Conservation (phyloP, 2,888 invertebrate genomes). For the Apamea monoglypha region DNA sequence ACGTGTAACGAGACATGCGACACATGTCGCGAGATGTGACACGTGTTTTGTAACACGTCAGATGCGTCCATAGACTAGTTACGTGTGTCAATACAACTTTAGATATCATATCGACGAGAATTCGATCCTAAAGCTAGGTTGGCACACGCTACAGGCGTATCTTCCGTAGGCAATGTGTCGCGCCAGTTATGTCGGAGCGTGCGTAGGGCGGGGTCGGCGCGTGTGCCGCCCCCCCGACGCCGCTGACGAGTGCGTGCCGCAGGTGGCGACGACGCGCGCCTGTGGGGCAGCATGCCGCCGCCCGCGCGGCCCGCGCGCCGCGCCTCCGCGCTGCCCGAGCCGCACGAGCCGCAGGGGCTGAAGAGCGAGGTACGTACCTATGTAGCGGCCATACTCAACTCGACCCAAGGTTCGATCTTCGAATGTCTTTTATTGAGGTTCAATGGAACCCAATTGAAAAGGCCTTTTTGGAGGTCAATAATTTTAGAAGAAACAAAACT, state of each 20-base stretch:
- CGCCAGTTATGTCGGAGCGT: slow-evolving; percentile 58
- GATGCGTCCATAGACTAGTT: background rate
- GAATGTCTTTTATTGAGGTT: background rate
- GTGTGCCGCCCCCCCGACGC: slow-evolving; percentile 19
- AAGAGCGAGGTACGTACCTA: slow-evolving; percentile 88
- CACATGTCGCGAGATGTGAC: background rate
- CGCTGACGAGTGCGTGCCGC: slow-evolving; percentile 42
- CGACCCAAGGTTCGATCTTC: background rate
- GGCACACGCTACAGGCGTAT: slow-evolving; percentile 41
- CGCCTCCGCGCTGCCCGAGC: slow-evolving; percentile 91
- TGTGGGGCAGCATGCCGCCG: slow-evolving; percentile 87
- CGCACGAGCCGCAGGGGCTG: slow-evolving; percentile 89
- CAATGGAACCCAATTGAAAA: background rate
- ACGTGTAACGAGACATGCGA: slow-evolving; percentile 3
- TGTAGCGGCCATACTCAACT: too few relatives aligned
- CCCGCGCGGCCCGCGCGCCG: slow-evolving; percentile 92
- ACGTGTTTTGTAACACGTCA: slow-evolving; percentile 7
- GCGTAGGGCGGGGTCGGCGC: slow-evolving; percentile 53
- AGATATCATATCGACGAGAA: background rate
- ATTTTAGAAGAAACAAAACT: background rate
- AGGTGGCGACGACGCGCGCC: slow-evolving; percentile 78
- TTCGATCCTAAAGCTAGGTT: background rate
- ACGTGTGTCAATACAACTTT: slow-evolving; percentile 3
- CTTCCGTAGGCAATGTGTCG: slow-evolving; percentile 39
- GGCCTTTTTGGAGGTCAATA: too few relatives aligned